phyloP scores from a whole-genome alignment of 2,113 vertebrate genomes.

The Oncorhynchus clarkii region DNA sequence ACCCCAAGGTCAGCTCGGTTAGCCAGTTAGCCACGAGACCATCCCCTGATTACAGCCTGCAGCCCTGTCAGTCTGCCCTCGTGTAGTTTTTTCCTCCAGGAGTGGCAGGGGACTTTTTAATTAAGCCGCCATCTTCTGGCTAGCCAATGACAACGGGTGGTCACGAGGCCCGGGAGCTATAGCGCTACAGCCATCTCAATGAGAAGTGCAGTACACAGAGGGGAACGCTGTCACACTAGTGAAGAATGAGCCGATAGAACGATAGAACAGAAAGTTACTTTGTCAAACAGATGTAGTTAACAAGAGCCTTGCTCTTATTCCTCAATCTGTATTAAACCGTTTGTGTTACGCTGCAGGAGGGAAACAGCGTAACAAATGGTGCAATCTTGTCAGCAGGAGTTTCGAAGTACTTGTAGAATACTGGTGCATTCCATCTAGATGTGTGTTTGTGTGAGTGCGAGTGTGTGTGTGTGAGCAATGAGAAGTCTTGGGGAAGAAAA shows the following conservation, averaged over 20 bases:
- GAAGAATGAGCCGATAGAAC: background rate
- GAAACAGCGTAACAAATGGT: too few relatives aligned
- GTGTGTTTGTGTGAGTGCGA: too few relatives aligned
- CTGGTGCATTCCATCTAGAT: too few relatives aligned
- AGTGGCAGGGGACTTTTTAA: background rate
- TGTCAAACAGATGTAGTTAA: too few relatives aligned
- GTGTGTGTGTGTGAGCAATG: too few relatives aligned
- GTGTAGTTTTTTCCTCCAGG: background rate
- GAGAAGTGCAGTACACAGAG: background rate
- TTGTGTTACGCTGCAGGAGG: too few relatives aligned
- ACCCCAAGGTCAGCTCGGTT: background rate
- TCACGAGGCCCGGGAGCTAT: background rate
- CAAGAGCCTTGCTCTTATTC: too few relatives aligned
- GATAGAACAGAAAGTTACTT: background rate
- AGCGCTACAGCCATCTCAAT: background rate
- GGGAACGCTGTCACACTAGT: background rate
- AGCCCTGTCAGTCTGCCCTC: background rate
- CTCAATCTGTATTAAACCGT: too few relatives aligned
- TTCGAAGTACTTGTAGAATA: too few relatives aligned
- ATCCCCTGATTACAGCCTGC: background rate
- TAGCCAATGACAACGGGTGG: background rate
- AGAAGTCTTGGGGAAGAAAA: too few relatives aligned
- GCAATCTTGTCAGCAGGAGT: too few relatives aligned
- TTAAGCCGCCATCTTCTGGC: background rate
- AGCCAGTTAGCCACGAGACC: background rate